Conservation (phyloP, 2,113 vertebrate species). For the Gulo gulo region DNA sequence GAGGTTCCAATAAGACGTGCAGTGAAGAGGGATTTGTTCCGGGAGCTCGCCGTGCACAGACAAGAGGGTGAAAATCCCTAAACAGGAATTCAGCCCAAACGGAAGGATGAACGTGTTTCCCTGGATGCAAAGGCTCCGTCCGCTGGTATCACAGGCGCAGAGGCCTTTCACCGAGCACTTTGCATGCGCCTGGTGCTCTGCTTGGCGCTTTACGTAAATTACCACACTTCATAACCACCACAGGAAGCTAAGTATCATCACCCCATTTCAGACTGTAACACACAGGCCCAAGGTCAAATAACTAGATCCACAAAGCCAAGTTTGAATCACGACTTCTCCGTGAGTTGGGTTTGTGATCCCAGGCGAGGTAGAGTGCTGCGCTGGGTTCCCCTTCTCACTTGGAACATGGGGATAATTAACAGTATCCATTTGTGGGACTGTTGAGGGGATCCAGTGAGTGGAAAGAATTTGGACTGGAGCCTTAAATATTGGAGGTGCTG, state of each 20-base stretch:
- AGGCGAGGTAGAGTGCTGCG: neutral
- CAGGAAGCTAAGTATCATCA: neutral
- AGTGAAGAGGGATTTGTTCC: neutral
- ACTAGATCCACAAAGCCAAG: neutral
- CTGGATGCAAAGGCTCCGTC: neutral
- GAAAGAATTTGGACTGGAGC: neutral
- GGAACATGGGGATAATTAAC: neutral
- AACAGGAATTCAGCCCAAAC: neutral
- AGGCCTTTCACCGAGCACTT: neutral
- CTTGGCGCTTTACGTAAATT: neutral
- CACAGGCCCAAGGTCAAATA: neutral
- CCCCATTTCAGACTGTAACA: neutral
- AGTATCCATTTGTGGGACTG: neutral
- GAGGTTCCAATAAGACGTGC: neutral
- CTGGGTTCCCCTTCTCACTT: neutral
- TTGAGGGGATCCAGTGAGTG: neutral
- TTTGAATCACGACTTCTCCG: neutral
- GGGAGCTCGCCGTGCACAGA: neutral
- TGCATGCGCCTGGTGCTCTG: neutral
- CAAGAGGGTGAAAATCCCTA: neutral
- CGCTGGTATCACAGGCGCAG: accelerated
- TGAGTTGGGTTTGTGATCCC: neutral
- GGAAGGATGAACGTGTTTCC: neutral
- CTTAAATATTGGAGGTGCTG: neutral
- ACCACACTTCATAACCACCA: neutral